Evolutionary conservation across 1,140 invertebrate genomes (phyloP).

Genomic region (Anastrepha ludens): DNA sequence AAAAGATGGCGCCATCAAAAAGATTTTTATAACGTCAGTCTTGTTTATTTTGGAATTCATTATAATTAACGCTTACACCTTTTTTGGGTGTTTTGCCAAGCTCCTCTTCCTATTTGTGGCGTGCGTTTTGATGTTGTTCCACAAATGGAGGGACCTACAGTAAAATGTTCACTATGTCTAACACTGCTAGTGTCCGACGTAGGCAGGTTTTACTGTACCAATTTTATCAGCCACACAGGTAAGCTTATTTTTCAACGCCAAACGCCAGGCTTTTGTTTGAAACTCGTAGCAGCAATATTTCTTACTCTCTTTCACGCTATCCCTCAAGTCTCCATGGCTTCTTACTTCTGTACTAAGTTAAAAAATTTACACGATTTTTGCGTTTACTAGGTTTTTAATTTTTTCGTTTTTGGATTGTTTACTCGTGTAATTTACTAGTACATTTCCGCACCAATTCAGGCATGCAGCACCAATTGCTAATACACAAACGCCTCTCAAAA

Average conservation of each 20-base stretch:
- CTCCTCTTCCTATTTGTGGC: no score
- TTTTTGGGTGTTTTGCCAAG: no score
- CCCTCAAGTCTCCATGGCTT: neutral
- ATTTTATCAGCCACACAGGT: neutral
- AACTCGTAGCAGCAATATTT: neutral
- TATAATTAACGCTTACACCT: no score
- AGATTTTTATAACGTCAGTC: no score
- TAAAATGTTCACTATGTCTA: no score
- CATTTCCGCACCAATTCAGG: neutral
- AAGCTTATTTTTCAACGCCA: conserved; percentile 22
- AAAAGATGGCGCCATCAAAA: no score
- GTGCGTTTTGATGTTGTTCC: no score
- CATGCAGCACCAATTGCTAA: conserved; percentile 38
- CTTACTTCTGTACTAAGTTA: neutral
- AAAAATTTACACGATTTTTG: conserved; percentile 35
- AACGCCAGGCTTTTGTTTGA: neutral
- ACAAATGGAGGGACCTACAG: no score
- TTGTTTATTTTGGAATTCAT: no score
- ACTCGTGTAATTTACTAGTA: conserved; percentile 11
- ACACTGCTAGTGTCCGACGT: no score
- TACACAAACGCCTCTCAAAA: neutral
- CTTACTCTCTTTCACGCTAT: neutral
- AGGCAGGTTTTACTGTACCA: neutral
- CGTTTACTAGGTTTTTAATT: neutral
- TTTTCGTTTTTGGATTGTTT: neutral